These are phyloP conservation scores for Odontophorus gujanensis DNA, from an alignment of 2,113 vertebrate species.

Conservation along the genomic window DNA sequence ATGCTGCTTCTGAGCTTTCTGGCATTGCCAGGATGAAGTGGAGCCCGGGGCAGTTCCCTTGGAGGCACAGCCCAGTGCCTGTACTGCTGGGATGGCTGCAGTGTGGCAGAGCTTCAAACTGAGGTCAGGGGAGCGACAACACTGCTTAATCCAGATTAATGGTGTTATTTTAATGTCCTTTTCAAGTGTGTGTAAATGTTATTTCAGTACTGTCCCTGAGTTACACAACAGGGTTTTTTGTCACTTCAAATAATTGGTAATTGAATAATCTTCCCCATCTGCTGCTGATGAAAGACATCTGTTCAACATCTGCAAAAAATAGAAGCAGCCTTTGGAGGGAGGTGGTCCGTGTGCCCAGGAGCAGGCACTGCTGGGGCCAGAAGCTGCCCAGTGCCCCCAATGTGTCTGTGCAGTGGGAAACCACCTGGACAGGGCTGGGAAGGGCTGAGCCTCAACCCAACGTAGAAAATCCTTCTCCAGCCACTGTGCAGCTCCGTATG, in stretches of 20 bases:
- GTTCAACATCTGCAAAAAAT: conserved; percentile 71
- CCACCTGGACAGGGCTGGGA: background rate
- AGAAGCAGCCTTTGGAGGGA: background rate
- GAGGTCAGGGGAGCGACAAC: background rate
- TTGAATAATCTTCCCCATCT: conserved; percentile 63
- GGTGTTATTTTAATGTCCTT: background rate
- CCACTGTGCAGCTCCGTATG: background rate
- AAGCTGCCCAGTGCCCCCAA: background rate
- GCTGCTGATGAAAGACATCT: conserved; percentile 70
- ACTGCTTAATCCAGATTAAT: background rate
- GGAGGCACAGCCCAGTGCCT: background rate
- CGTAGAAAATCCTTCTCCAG: background rate
- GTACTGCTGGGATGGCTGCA: background rate
- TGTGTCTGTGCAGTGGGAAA: too few relatives aligned
- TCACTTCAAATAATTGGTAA: conserved; percentile 62
- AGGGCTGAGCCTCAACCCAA: background rate
- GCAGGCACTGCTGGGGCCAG: conserved; percentile 10
- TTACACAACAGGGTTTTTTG: conserved; percentile 47
- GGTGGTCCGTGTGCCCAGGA: background rate
- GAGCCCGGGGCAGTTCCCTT: background rate
- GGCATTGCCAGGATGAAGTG: background rate
- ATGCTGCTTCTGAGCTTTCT: background rate
- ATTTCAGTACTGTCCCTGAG: conserved; percentile 7
- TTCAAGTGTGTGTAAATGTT: conserved; percentile 27
- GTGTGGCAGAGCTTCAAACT: background rate